Evolutionary conservation across 1,140 invertebrate species (phyloP), one percentile per base, ranked within the genome.

Genomic region (Leptonema lineaticorne): DNA sequence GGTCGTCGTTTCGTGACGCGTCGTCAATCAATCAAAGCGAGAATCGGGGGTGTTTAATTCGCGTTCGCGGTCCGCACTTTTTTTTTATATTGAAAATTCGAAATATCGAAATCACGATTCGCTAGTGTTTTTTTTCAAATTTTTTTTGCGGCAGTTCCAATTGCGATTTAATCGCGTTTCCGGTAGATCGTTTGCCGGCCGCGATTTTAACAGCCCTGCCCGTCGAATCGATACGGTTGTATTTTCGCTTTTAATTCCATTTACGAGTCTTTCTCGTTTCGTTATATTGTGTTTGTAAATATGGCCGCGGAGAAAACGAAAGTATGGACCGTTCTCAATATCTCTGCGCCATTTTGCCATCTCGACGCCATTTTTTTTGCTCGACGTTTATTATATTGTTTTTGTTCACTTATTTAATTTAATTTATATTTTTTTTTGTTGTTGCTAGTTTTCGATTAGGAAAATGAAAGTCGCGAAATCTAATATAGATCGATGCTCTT

Each of bases 201-300:
- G n/a, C n/a, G n/a, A n/a, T n/a, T n/a, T n/a, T n/a, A n/a, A n/a
- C n/a, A n/a, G n/a, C 16, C 46, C 46, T 48, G 46, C 46, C 14
- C 2, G 3, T 8, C 20, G 16, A 24, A 53, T 53, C 50, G 22
- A 53, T 26, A 53, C 4, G 2, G 16, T 20, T 8, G 27, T 26
- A 53, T 53, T 53, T 53, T 53, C 50, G 22, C 50, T 53, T 53
- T 53, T 53, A 53, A 53, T 53, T 53, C 50, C 50, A 26, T 53
- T 24, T 11, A 2, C 20, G 50, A 24, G 4, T 20, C n/a, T 11
- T n/a, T 53, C 9, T 48, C 5, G 50, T 22, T 3, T 53, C 16
- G 18, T 20, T 50, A 5, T 33, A 33, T 16, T 50, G 22, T 18
- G 46, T 50, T 33, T 33, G 30, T 33, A 33, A 11, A 33, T 33